These are phyloP conservation scores for Pantelozetes paolii DNA, from an alignment of 2,888 invertebrate genomes.

Conservation along the genomic window DNA sequence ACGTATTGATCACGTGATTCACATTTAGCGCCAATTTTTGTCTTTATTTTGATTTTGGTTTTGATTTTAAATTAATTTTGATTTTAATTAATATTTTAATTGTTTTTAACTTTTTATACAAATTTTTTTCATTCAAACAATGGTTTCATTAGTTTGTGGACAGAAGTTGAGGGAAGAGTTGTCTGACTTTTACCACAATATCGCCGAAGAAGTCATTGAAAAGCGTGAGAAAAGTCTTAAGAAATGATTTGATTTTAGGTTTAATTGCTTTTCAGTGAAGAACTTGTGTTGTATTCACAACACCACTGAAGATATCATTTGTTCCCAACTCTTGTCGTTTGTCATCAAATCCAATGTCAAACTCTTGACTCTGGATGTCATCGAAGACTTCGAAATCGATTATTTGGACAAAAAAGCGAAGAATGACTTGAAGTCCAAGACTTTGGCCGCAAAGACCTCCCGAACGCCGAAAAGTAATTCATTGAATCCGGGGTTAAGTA, in stretches of 20 bases:
- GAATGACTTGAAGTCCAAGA: not conserved
- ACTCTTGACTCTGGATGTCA: not conserved
- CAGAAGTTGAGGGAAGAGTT: slow-evolving; percentile 17
- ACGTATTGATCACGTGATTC: not conserved
- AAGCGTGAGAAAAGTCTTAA: not conserved
- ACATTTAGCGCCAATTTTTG: not conserved
- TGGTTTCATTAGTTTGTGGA: slow-evolving; percentile 4
- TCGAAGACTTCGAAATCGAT: slow-evolving; percentile 5
- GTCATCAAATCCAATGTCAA: not conserved
- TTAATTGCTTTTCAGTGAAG: not conserved
- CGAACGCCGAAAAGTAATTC: not conserved
- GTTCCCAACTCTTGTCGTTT: not conserved
- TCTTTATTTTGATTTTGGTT: not conserved
- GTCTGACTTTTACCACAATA: slow-evolving; percentile 3
- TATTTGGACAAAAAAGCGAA: slow-evolving; percentile 14
- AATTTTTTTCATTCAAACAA: not conserved
- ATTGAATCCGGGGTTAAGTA: not conserved
- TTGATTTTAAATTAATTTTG: not conserved
- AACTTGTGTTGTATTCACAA: slow-evolving; percentile 18
- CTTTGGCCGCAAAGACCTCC: not conserved
- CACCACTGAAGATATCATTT: not conserved
- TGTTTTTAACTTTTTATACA: too few relatives aligned
- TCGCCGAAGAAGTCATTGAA: not conserved
- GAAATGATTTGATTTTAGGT: not conserved
- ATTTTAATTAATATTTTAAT: not conserved